Conservation (phyloP, 92 coral and sea anemone genomes). For the Bergia puertoricense region DNA sequence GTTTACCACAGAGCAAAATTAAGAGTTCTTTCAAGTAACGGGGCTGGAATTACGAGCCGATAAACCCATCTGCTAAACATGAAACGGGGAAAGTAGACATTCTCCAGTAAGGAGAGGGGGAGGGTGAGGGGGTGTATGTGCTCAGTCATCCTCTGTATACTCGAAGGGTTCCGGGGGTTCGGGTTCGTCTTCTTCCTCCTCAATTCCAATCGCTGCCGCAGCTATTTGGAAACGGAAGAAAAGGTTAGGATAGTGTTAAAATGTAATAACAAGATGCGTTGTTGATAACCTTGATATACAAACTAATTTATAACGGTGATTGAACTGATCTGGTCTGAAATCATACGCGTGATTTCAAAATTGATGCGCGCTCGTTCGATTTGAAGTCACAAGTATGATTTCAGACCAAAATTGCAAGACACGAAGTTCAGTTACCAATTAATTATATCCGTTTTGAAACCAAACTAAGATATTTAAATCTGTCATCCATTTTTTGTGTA, state of each 20-base stretch:
- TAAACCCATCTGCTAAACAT: neutral
- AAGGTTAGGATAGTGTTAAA: neutral
- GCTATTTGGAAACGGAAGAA: conserved; percentile 60
- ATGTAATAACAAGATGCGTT: no score
- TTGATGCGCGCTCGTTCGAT: no score
- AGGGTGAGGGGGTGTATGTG: neutral
- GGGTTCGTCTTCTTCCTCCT: conserved; percentile 95
- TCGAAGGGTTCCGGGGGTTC: conserved; percentile 98
- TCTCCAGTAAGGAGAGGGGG: neutral
- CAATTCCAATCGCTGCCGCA: conserved; percentile 78
- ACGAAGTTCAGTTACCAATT: no score
- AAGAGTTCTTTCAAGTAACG: neutral
- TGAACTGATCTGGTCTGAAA: no score
- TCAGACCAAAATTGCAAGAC: no score
- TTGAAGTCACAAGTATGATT: no score
- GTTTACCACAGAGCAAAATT: neutral
- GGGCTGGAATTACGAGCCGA: neutral
- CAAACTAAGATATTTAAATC: no score
- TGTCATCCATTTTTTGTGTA: no score
- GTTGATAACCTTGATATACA: no score
- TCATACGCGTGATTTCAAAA: no score
- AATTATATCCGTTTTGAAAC: no score
- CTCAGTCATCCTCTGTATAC: conserved; percentile 88
- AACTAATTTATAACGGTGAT: no score
- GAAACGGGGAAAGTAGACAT: neutral